Conservation (phyloP, 2,113 vertebrate genomes). For the Emydura subglobosa region DNA sequence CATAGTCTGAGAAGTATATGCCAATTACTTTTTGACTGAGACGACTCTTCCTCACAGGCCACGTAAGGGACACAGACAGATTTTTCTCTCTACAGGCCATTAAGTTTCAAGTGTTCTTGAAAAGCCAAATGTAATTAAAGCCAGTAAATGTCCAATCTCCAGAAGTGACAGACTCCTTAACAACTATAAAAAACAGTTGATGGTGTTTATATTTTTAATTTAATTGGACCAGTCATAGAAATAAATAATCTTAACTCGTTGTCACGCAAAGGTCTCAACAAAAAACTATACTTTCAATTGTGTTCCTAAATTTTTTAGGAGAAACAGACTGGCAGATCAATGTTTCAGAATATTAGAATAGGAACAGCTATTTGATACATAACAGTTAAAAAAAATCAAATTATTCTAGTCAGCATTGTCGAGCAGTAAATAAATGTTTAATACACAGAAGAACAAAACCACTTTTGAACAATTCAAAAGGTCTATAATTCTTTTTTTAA, state of each 20-base stretch:
- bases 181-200: background rate
- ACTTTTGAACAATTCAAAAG: background rate
- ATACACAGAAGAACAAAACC: background rate
- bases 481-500: background rate
- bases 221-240: conserved; percentile 7
- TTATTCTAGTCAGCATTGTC: background rate
- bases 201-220: conserved; percentile 18
- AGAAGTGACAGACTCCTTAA: background rate
- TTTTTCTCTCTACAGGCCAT: background rate
- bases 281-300: background rate
- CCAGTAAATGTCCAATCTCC: background rate
- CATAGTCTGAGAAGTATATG: background rate
- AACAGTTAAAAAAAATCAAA: background rate
- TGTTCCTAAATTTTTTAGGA: background rate
- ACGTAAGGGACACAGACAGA: background rate
- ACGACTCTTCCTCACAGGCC: background rate
- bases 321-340: background rate
- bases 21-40: background rate
- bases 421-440: background rate
- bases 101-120: background rate
- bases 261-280: background rate
- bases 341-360: background rate
- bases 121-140: background rate
- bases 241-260: conserved; percentile 15
- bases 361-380: background rate